phyloP scores from a whole-genome alignment of 1,140 invertebrate genomes.

The Leptopilina clavipes region DNA sequence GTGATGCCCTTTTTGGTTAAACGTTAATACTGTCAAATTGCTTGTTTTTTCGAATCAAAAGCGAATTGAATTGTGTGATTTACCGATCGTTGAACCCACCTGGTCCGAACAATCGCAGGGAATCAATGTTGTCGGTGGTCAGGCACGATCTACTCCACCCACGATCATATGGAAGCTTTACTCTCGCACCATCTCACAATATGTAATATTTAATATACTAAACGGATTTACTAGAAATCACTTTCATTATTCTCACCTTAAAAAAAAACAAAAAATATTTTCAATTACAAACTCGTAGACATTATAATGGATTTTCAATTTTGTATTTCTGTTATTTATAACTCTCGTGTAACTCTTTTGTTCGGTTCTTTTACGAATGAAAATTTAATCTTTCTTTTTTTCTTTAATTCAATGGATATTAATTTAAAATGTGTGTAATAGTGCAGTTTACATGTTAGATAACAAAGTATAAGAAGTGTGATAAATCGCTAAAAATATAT shows the following conservation, averaged over 20 bases:
- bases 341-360: neutral
- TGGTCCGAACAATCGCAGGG: slow-evolving; percentile 60
- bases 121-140: slow-evolving; percentile 70
- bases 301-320: too few species aligned
- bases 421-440: neutral
- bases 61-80: slow-evolving; percentile 40
- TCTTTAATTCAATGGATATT: neutral
- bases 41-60: neutral
- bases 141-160: slow-evolving; percentile 65
- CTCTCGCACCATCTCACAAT: slow-evolving; percentile 4
- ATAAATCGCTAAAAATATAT: neutral
- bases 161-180: slow-evolving; percentile 47
- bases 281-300: neutral
- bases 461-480: neutral
- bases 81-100: slow-evolving; percentile 64
- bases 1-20: too few species aligned
- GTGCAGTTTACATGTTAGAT: neutral
- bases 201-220: neutral
- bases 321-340: neutral
- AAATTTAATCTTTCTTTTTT: neutral
- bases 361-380: neutral
- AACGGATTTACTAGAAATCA: slow-evolving; percentile 11
- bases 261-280: too few species aligned
- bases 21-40: too few species aligned
- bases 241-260: slow-evolving; percentile 35